Base-by-base conservation (phyloP, 2,888 invertebrate species). In the Himalopsyche kuldschensis region DNA sequence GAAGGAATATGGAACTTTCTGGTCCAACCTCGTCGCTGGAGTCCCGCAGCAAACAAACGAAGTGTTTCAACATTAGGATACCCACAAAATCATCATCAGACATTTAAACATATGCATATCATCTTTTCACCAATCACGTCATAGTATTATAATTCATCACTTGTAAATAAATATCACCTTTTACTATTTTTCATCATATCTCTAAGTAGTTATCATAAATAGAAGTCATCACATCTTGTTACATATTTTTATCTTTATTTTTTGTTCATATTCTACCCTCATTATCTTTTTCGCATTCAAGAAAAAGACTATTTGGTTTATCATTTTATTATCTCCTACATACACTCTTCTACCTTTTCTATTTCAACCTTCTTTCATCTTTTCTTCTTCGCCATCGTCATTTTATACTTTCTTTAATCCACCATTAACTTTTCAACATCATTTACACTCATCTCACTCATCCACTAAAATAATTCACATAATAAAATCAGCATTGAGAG, bases 1-100 rank as follows among this genome's bases (percentile, higher is more conserved):
- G 87, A 94, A 95, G 89, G 94, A 94, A 87, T 96, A 96, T 88
- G 93, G 93, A 79, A 94, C 94, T 6, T 96, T 95, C 89, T 96
- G 96, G 96, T 93, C 95, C 31, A 93, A 94, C 86, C 89, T 95
- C 48, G 90, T 95, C 75, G 94, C 93, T 4, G 93, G 78, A 32
- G 86, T 85, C 4, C 82, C 85, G 6, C 84, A 86, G 27, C 83
- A 84, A 30, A 30, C 75, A 27, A 83, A 81, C 46, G 80, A 81
- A n/a, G 77, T 82, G 17, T 24, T 17, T n/a, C 80, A 84, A 75
- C 76, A 79, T 31, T 82, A 84, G 69, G 27, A 69, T 30, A 69
- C 30, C 15, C 24, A 17, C 15, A 75, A 75, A 20, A 20, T 24
- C 3, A 75, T 32, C 75, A 75, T 75, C 20, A 48, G 15, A 76